Evolutionary conservation across 2,888 invertebrate species (phyloP), one percentile per base, ranked within the genome.

Genomic region (Auanema freiburgensis): DNA sequence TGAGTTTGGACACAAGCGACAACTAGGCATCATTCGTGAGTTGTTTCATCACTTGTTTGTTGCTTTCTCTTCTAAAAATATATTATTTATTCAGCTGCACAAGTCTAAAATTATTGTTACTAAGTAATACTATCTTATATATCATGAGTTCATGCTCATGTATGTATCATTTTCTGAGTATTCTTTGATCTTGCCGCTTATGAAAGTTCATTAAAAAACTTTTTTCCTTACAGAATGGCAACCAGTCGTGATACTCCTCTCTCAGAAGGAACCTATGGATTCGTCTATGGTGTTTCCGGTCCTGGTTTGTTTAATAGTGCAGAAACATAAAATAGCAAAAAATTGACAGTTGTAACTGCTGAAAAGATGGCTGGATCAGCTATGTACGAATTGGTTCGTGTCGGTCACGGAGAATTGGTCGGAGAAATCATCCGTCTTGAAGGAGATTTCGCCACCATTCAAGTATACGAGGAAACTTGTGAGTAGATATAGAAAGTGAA

Each of bases 371-470:
- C 95, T 66, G 98, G 98, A 69, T 92, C 97, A 33, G 64, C 64
- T 43, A 98, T 98, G 96, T 98, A 97, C 90, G 98, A 98, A 88
- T 86, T 99, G 88, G 98, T 99, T 72, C 90, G 98, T 79, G 98
- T 99, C 49, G 98, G 98, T 1, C 96, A 99, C 87, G 89, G 90
- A 79, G 96, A 98, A 86, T 88, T 99, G 83, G 98, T 99, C 16
- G 98, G 98, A 74, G 98, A 99, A 88, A 99, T 99, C 87, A 99
- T 99, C 87, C 91, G 98, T 87, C 89, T 99, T 71, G 98, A 99
- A 87, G 96, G 96, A 66, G 98, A 99, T 87, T 92, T 95, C 91
- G 98, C 98, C 68, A 99, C 98, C 79, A 97, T 98, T 86, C 98
- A 99, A 89, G 97, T 93, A 49, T 88, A 88, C 77, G 88, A 88